Evolutionary conservation across 2,888 invertebrate species (phyloP), one percentile per base, ranked within the genome.

Genomic region (Prenolepis imparis): DNA sequence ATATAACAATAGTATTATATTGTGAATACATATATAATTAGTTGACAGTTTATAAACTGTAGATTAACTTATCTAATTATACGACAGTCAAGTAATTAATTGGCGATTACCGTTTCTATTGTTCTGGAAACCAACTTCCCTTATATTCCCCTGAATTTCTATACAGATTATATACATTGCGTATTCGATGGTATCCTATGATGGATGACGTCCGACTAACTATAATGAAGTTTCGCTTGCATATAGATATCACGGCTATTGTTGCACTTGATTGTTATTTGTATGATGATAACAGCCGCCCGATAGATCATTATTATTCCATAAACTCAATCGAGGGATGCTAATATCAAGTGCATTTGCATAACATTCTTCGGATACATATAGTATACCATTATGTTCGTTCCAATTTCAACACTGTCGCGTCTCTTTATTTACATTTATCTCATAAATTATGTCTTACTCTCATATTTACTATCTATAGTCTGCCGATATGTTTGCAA

Each of bases 191-290:
- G n/a, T 24, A 44, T 32, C 55, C 64, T 39, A 32, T 57, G 74
- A 85, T 70, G 63, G 67, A 83, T 52, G 39, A 73, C 24, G 80
- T 83, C 12, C 67, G 70, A 32, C 57, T 73, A 64, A 24, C 52
- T n/a, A 44, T 80, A 73, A 82, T 63, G 80, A 84, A 87, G 68
- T 87, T 85, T 59, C 63, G 48, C 36, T n/a, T 59, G 61, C 59
- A 28, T 77, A 68, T 24, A 39, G 73, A 24, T 80, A 24, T 72
- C 39, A 44, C 57, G 18, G 55, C 57, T 28, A 68, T 63, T 64
- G 63, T 52, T 57, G 18, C 61, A 24, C 39, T 83, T 67, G 81
- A 78, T 70, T 66, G 48, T 70, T 64, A 68, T 64, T 81, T 70
- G 63, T 44, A 36, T 9, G 55, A 63, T 72, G 78, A 84, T 84